Base-by-base conservation (phyloP, 2,797 vertebrate species). In the Yasuhikotakia modesta region DNA sequence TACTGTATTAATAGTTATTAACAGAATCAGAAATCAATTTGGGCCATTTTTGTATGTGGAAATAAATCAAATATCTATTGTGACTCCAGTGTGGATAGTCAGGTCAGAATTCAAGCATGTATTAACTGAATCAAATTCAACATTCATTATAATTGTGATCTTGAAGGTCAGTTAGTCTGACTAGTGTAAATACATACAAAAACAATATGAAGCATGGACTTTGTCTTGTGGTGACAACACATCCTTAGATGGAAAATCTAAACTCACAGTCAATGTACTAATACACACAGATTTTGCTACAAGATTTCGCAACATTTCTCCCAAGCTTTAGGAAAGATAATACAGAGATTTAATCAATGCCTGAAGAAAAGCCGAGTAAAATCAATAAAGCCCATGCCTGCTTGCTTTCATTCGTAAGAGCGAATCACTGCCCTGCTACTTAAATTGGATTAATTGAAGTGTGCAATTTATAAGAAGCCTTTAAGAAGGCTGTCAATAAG, bases 361-460 rank as follows among this genome's bases (percentile, higher is more conserved):
- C 82, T 30, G 46, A 83, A 90, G 88, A 89, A 91, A 90, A 87
- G 88, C 86, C 85, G 83, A 82, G 85, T 83, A 86, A 79, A 90
- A 92, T 92, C 91, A 89, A 93, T 93, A 91, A 82, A 58, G 81
- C 86, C 82, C 68, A 82, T 67, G 85, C 79, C 85, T 90, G 86
- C 88, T 88, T 88, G 86, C 84, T 88, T 82, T 83, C 82, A 81
- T 80, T 82, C 85, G 91, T 86, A 91, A 88, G 89, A 89, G 87
- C 89, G 89, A 91, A 88, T 89, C 84, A 79, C 21, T 85, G 84
- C 82, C 88, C 87, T 78, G 85, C 85, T 88, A 85, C 87, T 89
- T 89, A 88, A 91, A 93, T 89, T 89, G 89, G 88, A 90, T 88
- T 91, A 92, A 92, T 89, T 91, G 88, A 90, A 89, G 91, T 87